Evolutionary conservation across 2,888 invertebrate species (phyloP).

Genomic region (Tenthredo distinguenda): DNA sequence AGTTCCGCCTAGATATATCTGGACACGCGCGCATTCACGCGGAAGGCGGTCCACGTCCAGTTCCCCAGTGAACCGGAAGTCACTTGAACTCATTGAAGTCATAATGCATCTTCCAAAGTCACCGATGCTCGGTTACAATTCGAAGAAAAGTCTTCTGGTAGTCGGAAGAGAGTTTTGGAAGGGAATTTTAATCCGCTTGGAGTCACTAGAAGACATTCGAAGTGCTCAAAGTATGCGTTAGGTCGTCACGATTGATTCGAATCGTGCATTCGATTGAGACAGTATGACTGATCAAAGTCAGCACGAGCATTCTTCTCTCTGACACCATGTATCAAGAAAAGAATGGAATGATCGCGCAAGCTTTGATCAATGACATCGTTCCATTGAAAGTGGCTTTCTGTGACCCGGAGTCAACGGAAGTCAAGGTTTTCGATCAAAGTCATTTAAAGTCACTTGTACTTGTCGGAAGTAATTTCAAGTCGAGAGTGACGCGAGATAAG

Average conservation of each 20-base stretch:
- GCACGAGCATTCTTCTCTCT: neutral
- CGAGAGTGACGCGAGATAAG: neutral
- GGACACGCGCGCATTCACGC: neutral
- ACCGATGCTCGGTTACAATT: neutral
- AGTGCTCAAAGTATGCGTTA: neutral
- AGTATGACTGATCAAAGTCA: neutral
- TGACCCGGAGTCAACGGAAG: constrained; percentile 2
- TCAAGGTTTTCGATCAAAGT: neutral
- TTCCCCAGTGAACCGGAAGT: neutral
- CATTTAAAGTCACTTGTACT: neutral
- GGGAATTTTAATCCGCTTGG: neutral
- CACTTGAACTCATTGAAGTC: neutral
- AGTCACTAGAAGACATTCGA: neutral
- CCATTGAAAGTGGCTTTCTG: neutral
- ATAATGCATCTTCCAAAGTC: neutral
- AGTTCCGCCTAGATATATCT: constrained; percentile 22
- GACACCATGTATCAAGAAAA: neutral
- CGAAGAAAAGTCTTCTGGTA: neutral
- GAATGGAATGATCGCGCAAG: too few relatives aligned
- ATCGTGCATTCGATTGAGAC: neutral
- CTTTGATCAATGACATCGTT: neutral
- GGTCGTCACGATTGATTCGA: neutral
- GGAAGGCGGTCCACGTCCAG: neutral
- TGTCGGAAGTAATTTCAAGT: neutral
- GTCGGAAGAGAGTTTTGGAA: neutral